phyloP scores from a whole-genome alignment of 2,888 invertebrate species.

The Eristalis tenax region DNA sequence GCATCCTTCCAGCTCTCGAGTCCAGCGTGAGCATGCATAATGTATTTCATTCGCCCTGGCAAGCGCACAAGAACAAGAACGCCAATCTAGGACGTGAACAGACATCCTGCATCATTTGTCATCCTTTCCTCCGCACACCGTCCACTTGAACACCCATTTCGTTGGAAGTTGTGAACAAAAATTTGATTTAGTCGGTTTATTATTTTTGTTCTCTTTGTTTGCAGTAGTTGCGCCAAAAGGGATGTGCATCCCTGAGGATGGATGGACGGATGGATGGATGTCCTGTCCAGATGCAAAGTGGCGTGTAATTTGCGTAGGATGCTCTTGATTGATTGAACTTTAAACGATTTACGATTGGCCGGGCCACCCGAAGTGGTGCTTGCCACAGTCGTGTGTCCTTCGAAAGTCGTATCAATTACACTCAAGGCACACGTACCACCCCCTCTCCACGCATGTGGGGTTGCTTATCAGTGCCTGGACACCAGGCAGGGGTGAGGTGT shows the following conservation, averaged over 20 bases:
- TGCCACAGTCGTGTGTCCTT: conserved; percentile 24
- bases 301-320: conserved; percentile 78
- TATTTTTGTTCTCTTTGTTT: conserved; percentile 15
- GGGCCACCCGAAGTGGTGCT: conserved; percentile 9
- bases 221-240: neutral
- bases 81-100: conserved; percentile 58
- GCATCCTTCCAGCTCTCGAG: conserved; percentile 64
- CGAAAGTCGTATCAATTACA: conserved; percentile 52
- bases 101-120: conserved; percentile 68
- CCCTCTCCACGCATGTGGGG: neutral
- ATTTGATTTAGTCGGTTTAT: conserved; percentile 68
- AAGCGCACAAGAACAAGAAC: conserved; percentile 27
- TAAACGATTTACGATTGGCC: conserved; percentile 53
- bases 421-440: conserved; percentile 31
- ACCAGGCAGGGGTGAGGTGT: conserved; percentile 4
- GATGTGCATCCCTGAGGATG: conserved; percentile 10
- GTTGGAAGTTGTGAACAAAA: conserved; percentile 60
- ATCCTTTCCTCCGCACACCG: conserved; percentile 44
- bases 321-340: conserved; percentile 67
- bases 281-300: conserved; percentile 73
- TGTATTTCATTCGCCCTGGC: conserved; percentile 61
- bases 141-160: conserved; percentile 32
- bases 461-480: conserved; percentile 36
- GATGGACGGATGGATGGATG: conserved; percentile 58
- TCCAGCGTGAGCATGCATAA: conserved; percentile 69